Percentiles rank a stretch among this genome's conserved stretches.
Evolutionary conservation across 1,140 invertebrate species (phyloP).

Genomic region (Caenorhabditis briggsae): DNA sequence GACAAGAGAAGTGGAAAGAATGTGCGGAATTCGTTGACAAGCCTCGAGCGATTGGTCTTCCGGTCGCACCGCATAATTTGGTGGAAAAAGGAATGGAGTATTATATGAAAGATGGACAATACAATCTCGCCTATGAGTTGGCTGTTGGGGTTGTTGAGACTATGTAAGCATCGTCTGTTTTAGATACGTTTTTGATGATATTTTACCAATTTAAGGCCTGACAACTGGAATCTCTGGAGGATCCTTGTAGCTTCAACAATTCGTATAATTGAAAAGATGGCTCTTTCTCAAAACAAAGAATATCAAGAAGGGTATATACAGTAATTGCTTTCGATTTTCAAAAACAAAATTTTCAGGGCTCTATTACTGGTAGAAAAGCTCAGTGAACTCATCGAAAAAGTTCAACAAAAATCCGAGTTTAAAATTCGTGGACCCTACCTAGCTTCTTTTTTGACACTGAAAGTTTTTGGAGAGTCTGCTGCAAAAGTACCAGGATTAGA

Average conservation of each 20-base stretch:
- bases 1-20: slow-evolving; percentile 45
- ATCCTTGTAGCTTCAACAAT: neutral
- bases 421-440: neutral
- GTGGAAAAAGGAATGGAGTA: slow-evolving; percentile 31
- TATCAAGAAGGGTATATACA: neutral
- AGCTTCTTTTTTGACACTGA: neutral
- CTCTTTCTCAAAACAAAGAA: slow-evolving; percentile 17
- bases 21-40: slow-evolving; percentile 30
- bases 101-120: slow-evolving; percentile 21
- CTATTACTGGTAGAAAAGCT: neutral
- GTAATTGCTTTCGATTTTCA: neutral
- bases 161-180: neutral
- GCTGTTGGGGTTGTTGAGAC: neutral
- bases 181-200: neutral
- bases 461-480: neutral
- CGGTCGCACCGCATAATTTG: slow-evolving; percentile 15
- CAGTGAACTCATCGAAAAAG: neutral
- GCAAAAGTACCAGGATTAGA: slow-evolving; percentile 1
- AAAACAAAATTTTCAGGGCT: neutral
- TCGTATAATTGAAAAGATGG: neutral
- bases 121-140: neutral
- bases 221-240: slow-evolving; percentile 50
- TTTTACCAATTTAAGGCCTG: slow-evolving; percentile 29
- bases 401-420: neutral
- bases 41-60: neutral